Evolutionary conservation across 2,113 vertebrate species (phyloP), one percentile per base, ranked within the genome.

Genomic region (Sinocyclocheilus rhinocerous): DNA sequence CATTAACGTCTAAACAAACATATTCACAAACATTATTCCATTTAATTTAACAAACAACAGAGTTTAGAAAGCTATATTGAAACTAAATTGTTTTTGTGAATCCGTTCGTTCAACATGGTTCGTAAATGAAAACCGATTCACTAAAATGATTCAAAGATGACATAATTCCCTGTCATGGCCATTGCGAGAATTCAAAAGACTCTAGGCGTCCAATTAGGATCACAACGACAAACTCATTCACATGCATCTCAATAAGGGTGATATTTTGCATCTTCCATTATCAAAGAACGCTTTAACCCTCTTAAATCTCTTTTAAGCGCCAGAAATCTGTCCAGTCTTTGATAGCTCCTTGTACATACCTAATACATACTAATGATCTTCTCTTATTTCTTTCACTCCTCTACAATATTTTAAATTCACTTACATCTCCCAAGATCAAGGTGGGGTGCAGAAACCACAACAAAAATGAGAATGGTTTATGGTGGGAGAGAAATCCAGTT

Each of bases 361-460:
- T 6, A 50, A 59, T 15, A 81, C 73, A 80, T 73, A 57, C 80
- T 84, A 86, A 85, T 85, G 88, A 89, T 75, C 75, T 55, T 52
- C 84, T 78, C 85, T 72, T 48, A 67, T 76, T 86, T 33, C 72
- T 57, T 82, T 76, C 63, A 55, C 29, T 69, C 75, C 83, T 86
- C 70, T 50, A 36, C 2, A 89, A 45, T 85, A 84, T 90, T 88
- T 86, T 81, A 86, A 45, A 76, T n/a, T 88, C 63, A 80, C 82
- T 80, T 87, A 57, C 61, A 85, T 73, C 33, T 88, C 22, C 73
- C 76, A n/a, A 0, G 12, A 61, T 82, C 65, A 82, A 73, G 81
- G 76, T 84, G 86, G 52, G 57, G 70, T 22, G 57, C 12, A 9
- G 7, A 84, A 15, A 55, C 24, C 45, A 33, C n/a, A 61, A 45